A percentile compares a stretch with the other conserved stretches of the same genome.
Evolutionary conservation across 2,797 vertebrate species (phyloP).

Genomic region (Brachyalestes nurse): DNA sequence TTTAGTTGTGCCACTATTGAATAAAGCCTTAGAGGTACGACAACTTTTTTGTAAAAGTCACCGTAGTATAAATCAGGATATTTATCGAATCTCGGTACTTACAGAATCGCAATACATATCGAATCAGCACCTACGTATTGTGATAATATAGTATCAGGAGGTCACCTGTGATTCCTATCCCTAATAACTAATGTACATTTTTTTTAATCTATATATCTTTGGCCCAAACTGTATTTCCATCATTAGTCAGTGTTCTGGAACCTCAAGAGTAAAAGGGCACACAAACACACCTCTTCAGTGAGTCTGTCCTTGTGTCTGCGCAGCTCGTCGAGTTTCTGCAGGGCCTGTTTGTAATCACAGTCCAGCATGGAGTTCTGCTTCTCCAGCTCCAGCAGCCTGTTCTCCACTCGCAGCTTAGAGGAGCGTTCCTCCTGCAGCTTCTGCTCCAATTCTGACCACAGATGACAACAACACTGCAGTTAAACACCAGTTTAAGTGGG

Average conservation of each 20-base stretch:
- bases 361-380: slow-evolving; percentile 95
- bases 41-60: too few relatives aligned
- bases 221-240: too few relatives aligned
- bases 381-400: slow-evolving; percentile 91
- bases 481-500: not conserved
- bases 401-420: slow-evolving; percentile 92
- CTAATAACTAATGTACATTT: too few relatives aligned
- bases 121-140: too few relatives aligned
- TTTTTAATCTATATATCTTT: not conserved
- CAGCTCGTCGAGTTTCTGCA: slow-evolving; percentile 93
- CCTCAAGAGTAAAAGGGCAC: slow-evolving; percentile 1
- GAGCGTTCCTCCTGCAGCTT: slow-evolving; percentile 91
- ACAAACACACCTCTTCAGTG: slow-evolving; percentile 86
- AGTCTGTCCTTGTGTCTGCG: slow-evolving; percentile 90
- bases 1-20: too few relatives aligned
- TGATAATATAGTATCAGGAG: too few relatives aligned
- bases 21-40: too few relatives aligned
- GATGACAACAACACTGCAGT: not conserved
- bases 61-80: too few relatives aligned
- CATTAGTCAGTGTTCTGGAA: not conserved
- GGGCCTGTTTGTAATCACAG: slow-evolving; percentile 95
- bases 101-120: too few relatives aligned
- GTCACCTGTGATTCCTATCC: too few relatives aligned
- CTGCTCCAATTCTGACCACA: slow-evolving; percentile 89
- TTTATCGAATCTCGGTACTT: too few relatives aligned